Evolutionary conservation across 2,888 invertebrate species (phyloP).

Genomic region (Beris chalybata): DNA sequence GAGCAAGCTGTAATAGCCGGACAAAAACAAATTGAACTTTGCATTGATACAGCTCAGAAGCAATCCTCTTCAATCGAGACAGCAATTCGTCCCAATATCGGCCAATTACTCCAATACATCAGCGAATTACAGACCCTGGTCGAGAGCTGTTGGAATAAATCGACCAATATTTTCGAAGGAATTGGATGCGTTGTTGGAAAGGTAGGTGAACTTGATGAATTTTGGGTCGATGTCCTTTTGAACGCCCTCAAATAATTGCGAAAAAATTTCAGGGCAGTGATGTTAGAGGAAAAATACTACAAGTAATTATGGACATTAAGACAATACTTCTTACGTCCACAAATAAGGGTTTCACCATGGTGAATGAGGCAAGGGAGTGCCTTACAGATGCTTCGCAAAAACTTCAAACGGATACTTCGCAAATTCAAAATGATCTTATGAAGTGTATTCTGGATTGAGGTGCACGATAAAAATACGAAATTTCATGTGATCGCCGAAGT

Average conservation of each 20-base stretch:
- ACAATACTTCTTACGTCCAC: conserved; percentile 1
- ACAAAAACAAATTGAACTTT: neutral
- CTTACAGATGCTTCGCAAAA: conserved; percentile 4
- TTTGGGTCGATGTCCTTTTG: neutral
- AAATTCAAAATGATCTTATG: neutral
- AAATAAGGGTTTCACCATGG: conserved; percentile 11
- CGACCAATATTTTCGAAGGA: conserved; percentile 14
- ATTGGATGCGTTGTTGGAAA: conserved; percentile 21
- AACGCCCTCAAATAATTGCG: neutral
- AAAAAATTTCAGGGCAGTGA: conserved; percentile 8
- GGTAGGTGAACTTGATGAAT: conserved; percentile 2
- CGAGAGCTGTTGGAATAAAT: conserved; percentile 2
- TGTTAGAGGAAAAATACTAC: neutral
- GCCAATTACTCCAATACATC: neutral
- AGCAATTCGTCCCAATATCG: conserved; percentile 10
- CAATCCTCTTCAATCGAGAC: neutral
- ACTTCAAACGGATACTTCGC: neutral
- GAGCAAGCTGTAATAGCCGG: neutral
- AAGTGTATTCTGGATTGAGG: conserved; percentile 5
- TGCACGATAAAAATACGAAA: too few species aligned
- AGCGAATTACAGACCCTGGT: conserved; percentile 4
- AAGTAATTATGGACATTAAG: conserved; percentile 11
- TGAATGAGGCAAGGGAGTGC: conserved; percentile 5
- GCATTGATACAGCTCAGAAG: conserved; percentile 15
- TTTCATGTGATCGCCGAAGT: too few species aligned